Percentiles rank a stretch among this genome's conserved stretches.
Conservation (phyloP, 2,113 vertebrate genomes). For the Triplophysa rosa region DNA sequence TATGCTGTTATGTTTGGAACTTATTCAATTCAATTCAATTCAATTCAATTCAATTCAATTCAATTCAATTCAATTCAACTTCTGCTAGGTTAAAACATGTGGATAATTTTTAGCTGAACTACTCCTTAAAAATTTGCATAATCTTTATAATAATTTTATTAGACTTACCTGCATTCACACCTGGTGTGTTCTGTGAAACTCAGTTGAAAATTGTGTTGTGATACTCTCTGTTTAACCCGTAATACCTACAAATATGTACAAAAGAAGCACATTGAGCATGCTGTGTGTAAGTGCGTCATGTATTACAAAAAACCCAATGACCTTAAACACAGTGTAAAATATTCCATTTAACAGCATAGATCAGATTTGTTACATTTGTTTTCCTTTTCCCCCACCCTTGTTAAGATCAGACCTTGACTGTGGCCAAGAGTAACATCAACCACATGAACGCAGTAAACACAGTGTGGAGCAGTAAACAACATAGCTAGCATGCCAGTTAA, state of each 20-base stretch:
- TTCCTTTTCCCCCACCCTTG: background rate
- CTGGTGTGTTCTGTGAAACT: slow-evolving; percentile 69
- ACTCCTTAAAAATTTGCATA: no score
- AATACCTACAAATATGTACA: slow-evolving; percentile 63
- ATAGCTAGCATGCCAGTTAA: slow-evolving; percentile 49
- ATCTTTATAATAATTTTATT: background rate
- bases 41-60: no score
- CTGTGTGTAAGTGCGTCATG: background rate
- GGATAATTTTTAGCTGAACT: background rate
- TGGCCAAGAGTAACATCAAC: slow-evolving; percentile 27
- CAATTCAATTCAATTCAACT: no score
- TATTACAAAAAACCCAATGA: background rate
- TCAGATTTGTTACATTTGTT: background rate
- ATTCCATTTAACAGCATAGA: background rate
- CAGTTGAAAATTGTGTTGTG: slow-evolving; percentile 56
- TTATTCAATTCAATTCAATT: no score
- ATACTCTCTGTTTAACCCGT: slow-evolving; percentile 54
- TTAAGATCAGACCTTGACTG: background rate
- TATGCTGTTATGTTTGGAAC: no score
- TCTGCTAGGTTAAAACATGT: background rate
- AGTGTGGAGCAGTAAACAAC: slow-evolving; percentile 44
- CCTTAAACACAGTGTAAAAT: background rate
- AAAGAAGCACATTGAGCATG: background rate
- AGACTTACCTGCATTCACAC: slow-evolving; percentile 71
- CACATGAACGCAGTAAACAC: slow-evolving; percentile 52